Evolutionary conservation across 2,113 vertebrate genomes (phyloP).

Genomic region (Rhegmatorhina hoffmannsi): DNA sequence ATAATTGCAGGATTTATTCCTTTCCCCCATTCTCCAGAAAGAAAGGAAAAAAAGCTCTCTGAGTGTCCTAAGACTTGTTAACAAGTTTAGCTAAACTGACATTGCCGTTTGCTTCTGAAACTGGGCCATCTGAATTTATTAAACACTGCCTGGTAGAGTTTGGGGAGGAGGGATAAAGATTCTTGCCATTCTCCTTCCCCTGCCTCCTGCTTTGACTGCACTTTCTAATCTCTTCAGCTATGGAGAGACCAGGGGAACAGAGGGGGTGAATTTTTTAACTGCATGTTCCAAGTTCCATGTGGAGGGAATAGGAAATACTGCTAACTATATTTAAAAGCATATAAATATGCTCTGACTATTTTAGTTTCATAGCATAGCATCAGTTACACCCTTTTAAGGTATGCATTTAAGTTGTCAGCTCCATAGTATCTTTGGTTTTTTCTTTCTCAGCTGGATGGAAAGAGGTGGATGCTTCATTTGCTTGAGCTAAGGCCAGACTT

Average conservation of each 20-base stretch:
- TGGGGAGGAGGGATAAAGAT: slow-evolving; percentile 66
- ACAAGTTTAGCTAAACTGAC: background rate
- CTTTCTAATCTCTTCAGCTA: slow-evolving; percentile 74
- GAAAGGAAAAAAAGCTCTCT: background rate
- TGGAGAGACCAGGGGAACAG: background rate
- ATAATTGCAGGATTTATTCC: background rate
- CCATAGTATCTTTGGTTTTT: slow-evolving; percentile 19
- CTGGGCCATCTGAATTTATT: background rate
- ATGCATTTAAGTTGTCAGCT: slow-evolving; percentile 41
- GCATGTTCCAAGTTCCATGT: slow-evolving; percentile 48
- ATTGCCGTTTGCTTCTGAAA: background rate
- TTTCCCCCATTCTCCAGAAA: background rate
- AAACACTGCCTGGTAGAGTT: slow-evolving; percentile 24
- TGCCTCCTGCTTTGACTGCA: slow-evolving; percentile 62
- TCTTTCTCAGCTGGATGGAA: slow-evolving; percentile 1
- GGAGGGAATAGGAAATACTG: slow-evolving; percentile 48
- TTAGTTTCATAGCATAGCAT: slow-evolving; percentile 58
- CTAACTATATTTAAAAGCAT: slow-evolving; percentile 60
- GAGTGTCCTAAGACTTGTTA: background rate
- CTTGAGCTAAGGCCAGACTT: slow-evolving; percentile 43
- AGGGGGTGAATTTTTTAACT: slow-evolving; percentile 51
- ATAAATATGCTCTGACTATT: slow-evolving; percentile 53
- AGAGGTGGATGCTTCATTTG: slow-evolving; percentile 33
- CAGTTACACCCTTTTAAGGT: slow-evolving; percentile 52
- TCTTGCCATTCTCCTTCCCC: slow-evolving; percentile 61